These are phyloP conservation scores for Sphecodes monilicornis DNA, from an alignment of 2,888 invertebrate species.

Conservation along the genomic window DNA sequence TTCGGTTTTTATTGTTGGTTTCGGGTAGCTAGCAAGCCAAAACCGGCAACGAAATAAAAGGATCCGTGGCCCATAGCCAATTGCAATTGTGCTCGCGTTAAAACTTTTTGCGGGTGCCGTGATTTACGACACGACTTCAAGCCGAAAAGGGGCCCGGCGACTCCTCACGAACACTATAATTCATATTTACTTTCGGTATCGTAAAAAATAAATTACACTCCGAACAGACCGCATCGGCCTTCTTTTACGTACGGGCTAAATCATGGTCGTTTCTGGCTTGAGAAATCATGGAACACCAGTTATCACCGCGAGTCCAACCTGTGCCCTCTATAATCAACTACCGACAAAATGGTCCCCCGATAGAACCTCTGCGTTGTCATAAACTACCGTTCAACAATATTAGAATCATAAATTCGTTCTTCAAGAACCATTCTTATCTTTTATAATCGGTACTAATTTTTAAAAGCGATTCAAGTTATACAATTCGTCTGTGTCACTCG, in stretches of 20 bases:
- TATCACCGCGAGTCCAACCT: not conserved
- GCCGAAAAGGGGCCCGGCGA: constrained; percentile 33
- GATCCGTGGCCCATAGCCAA: constrained; percentile 42
- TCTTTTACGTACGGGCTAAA: constrained; percentile 21
- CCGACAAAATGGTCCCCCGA: not conserved
- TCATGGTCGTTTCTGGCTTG: not conserved
- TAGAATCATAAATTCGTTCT: not conserved
- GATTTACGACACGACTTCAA: constrained; percentile 52
- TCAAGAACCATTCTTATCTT: not conserved
- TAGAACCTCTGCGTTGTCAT: no score
- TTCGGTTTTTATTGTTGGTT: constrained; percentile 2
- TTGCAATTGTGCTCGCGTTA: constrained; percentile 37
- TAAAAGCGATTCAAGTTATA: not conserved
- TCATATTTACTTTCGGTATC: constrained; percentile 52
- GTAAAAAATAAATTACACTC: constrained; percentile 51
- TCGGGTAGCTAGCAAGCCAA: constrained; percentile 35
- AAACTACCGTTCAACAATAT: not conserved
- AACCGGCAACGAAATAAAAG: constrained; percentile 41
- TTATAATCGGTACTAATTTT: not conserved
- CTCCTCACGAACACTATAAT: constrained; percentile 38
- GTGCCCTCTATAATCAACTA: not conserved
- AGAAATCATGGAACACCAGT: constrained; percentile 20
- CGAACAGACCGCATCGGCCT: not conserved
- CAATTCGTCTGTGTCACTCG: not conserved
- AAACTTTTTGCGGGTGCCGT: constrained; percentile 39